Base-by-base conservation (phyloP, 2,888 invertebrate species). In the Bombylius major region DNA sequence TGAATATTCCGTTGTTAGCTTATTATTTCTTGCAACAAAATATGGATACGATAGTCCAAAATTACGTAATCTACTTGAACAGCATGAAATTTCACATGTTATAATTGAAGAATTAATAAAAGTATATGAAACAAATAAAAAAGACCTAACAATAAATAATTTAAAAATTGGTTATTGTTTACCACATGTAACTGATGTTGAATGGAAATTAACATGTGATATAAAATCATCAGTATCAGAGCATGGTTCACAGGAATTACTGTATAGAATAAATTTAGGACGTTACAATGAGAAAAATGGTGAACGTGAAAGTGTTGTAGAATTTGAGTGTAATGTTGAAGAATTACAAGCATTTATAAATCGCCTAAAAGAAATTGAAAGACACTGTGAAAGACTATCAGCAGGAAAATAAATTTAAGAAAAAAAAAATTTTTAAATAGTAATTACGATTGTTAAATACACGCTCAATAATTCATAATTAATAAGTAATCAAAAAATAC, bases 261-360 rank as follows among this genome's bases (percentile, higher is more conserved):
- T 65, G 11, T 75, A 71, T 56, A 63, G 67, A 53, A 68, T 75
- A 5, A 73, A 71, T 60, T 60, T 75, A 12, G 73, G 73, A 0
- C 62, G 69, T 36, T 72, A 67, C 39, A 65, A 67, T n/a, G 66
- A 68, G 33, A 64, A 66, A 48, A 70, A 66, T 12, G 66, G 64
- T 12, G 69, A 72, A 52, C 66, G 72, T 1, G 62, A 69, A n/a
- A 68, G 68, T 7, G 63, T 72, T 47, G 67, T 70, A 0, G 72
- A 74, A 55, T 72, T 75, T 47, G 58, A 70, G 1, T 72, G 73
- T 60, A 75, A 73, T 56, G 69, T 69, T 8, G 74, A 74, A 57
- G 75, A 74, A 58, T 58, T 75, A 47, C 75, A 75, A 34, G 70
- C 70, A n/a, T 61, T 75, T 9, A 66, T 75, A 12, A 70, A 70